Evolutionary conservation across 1,140 invertebrate genomes (phyloP), one percentile per base, ranked within the genome.

Genomic region (Drosophila orena): DNA sequence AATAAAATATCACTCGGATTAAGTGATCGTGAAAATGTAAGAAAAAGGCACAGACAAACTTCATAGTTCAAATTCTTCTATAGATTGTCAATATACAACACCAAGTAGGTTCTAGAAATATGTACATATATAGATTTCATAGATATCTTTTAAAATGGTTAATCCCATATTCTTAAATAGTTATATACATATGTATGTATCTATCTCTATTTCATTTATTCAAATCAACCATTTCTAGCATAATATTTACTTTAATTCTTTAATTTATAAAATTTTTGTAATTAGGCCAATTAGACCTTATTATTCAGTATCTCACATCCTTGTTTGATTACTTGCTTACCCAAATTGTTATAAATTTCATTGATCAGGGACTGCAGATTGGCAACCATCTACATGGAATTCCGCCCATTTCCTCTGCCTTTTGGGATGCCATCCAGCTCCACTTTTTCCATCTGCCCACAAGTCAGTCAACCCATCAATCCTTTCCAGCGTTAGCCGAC

Each of bases 401-500:
- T 66, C 24, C 34, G 27, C 10, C 22, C 12, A 53, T 55, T 47
- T 62, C 59, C 64, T 47, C 40, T 56, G 50, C 71, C 69, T 62
- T 73, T 49, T 38, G 0, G 10, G 27, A 22, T 42, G 27, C 22
- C 46, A 55, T 20, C 4, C 17, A 4, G 8, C 42, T 20, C 42
- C 3, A 22, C 42, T 20, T 22, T 47, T 17, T 70, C 37, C 20
- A 34, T 24, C 53, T 53, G 54, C 66, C 43, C 4, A 75, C 38
- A 57, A 76, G 71, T 76, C 72, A 75, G 30, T 76, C 61, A 76
- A 68, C 71, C 54, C 59, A 62, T 46, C 55, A 56, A 52, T 66
- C 37, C 37, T 74, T 43, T 8, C 64, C 17, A 69, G 43, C 64
- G 64, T 60, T 71, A 71, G 49, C 58, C 81, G 76, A 89, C 83